Conservation (phyloP, 2,113 vertebrate genomes). For the Vidua chalybeata region DNA sequence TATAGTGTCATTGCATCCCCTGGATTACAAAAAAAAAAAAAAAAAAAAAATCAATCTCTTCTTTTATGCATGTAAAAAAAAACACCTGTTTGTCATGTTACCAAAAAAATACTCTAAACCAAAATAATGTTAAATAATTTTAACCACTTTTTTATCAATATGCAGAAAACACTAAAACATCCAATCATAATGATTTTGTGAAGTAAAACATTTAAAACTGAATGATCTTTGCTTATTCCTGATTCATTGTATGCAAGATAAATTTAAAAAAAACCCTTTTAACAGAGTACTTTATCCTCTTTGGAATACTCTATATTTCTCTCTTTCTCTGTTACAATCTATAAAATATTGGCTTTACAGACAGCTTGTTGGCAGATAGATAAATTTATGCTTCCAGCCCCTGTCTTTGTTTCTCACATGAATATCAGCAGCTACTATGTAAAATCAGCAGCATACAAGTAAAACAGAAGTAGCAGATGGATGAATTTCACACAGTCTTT, state of each 20-base stretch:
- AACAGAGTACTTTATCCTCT: background rate
- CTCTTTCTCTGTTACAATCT: background rate
- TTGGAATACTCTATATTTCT: background rate
- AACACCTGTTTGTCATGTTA: background rate
- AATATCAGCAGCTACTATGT: background rate
- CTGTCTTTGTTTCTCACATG: slow-evolving; percentile 39
- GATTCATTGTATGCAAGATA: background rate
- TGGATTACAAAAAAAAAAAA: background rate
- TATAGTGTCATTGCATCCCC: background rate
- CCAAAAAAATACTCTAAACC: background rate
- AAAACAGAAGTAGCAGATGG: slow-evolving; percentile 59
- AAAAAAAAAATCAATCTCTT: background rate
- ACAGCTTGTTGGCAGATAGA: background rate
- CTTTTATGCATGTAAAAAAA: background rate
- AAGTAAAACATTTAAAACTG: background rate
- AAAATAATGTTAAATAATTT: background rate
- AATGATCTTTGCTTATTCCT: background rate
- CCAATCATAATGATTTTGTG: background rate
- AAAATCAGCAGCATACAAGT: slow-evolving; percentile 45
- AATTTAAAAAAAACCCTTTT: background rate
- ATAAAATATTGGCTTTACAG: background rate
- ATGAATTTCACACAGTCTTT: slow-evolving; percentile 46
- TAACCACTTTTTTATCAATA: background rate
- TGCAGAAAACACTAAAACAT: background rate
- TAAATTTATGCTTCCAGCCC: slow-evolving; percentile 1